Evolutionary conservation across 2,113 vertebrate species (phyloP).

Genomic region (Geococcyx californianus): DNA sequence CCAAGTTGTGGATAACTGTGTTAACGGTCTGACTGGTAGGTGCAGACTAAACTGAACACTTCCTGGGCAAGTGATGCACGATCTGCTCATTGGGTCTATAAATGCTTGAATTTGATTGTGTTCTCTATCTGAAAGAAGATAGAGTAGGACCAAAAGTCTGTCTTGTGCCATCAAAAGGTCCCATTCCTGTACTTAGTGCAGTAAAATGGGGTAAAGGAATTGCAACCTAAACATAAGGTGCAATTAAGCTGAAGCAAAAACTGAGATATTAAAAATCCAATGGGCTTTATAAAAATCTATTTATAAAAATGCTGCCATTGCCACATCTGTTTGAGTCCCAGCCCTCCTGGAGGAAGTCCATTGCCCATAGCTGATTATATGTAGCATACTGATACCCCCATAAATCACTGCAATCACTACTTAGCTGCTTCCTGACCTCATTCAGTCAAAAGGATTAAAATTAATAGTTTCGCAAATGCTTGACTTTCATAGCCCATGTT

Average conservation of each 20-base stretch:
- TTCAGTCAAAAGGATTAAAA: neutral
- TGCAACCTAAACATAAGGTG: neutral
- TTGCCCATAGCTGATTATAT: neutral
- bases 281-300: neutral
- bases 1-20: neutral
- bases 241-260: neutral
- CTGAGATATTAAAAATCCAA: neutral
- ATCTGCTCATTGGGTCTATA: accelerated
- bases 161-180: neutral
- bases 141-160: neutral
- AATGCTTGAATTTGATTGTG: accelerated
- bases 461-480: neutral
- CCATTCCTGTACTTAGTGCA: neutral
- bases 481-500: neutral
- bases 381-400: neutral
- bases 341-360: neutral
- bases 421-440: neutral
- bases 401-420: neutral
- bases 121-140: neutral
- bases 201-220: neutral
- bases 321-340: neutral
- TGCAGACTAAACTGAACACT: neutral
- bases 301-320: neutral
- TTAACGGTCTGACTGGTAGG: neutral
- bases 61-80: accelerated